A percentile compares a stretch with the other conserved stretches of the same genome.
Conservation (phyloP, 1,140 invertebrate species). For the Anoplolepis gracilipes region DNA sequence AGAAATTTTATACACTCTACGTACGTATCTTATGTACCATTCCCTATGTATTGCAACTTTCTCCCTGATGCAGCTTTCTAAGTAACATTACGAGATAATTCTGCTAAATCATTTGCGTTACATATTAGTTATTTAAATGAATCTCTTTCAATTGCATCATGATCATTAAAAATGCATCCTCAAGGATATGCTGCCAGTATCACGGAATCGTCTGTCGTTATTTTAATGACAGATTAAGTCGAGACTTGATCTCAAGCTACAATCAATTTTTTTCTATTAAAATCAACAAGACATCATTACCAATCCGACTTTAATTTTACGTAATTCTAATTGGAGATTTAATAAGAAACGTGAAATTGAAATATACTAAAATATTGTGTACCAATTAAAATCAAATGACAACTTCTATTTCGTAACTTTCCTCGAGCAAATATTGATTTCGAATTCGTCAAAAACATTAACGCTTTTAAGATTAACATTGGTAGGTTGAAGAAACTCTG, state of each 20-base stretch:
- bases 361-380: no score
- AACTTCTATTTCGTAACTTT: neutral
- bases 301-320: neutral
- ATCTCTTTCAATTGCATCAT: constrained; percentile 42
- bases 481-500: neutral
- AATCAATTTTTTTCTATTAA: neutral
- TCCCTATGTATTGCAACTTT: constrained; percentile 50
- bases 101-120: constrained; percentile 45
- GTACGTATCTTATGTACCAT: neutral
- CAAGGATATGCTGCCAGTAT: neutral
- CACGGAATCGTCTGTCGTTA: neutral
- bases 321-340: neutral
- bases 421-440: constrained; percentile 2
- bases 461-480: neutral
- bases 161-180: neutral
- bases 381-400: no score
- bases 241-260: neutral
- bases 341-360: no score
- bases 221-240: neutral
- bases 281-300: neutral
- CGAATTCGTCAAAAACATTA: neutral
- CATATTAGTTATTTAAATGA: constrained; percentile 23
- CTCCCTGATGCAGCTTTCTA: constrained; percentile 52
- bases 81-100: constrained; percentile 35
- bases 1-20: no score